phyloP scores from a whole-genome alignment of 2,113 vertebrate species.

The Pteronura brasiliensis region DNA sequence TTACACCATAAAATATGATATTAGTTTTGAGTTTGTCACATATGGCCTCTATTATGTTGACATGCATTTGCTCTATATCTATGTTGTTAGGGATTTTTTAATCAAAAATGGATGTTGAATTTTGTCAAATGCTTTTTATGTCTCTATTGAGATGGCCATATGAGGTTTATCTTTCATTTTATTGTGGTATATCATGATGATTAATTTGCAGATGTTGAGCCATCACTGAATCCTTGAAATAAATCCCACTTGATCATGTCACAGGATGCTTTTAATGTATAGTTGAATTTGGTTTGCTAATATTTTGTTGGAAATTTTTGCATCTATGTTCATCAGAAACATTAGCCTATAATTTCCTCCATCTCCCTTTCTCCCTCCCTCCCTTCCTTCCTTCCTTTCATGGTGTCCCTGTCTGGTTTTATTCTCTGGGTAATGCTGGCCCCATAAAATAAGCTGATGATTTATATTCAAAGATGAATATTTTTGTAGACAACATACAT shows the following conservation, averaged over 20 bases:
- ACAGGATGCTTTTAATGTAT: not conserved
- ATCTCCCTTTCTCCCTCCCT: not conserved
- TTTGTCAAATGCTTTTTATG: not conserved
- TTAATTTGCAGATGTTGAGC: not conserved
- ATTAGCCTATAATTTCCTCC: not conserved
- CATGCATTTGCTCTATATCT: not conserved
- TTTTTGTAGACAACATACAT: not conserved
- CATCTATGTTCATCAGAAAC: not conserved
- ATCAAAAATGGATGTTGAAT: not conserved
- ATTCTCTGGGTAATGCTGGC: not conserved
- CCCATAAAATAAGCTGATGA: not conserved
- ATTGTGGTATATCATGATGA: not conserved
- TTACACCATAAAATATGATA: not conserved
- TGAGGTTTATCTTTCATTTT: not conserved
- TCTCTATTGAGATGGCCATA: not conserved
- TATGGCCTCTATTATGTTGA: not conserved
- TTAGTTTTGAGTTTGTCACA: not conserved
- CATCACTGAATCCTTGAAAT: not conserved
- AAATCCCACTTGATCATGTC: not conserved
- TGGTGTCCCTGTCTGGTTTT: not conserved
- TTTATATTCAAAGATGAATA: not conserved
- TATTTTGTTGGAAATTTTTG: not conserved
- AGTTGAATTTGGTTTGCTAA: not conserved
- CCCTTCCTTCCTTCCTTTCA: not conserved
- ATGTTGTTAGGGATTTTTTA: not conserved